Conservation (phyloP, 2,113 vertebrate genomes). For the Hippocampus zosterae region DNA sequence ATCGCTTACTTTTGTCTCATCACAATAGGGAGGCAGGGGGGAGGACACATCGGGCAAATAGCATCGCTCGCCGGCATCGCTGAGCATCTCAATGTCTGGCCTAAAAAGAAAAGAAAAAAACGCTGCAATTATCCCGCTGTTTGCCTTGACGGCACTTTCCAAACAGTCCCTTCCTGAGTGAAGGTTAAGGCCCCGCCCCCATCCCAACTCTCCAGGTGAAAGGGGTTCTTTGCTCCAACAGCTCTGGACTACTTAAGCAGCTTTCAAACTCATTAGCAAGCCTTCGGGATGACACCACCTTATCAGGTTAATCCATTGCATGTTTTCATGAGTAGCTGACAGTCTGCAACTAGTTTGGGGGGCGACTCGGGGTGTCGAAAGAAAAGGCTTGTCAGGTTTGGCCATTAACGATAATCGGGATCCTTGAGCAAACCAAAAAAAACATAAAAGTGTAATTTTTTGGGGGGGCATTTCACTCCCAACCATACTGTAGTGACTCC, state of each 20-base stretch:
- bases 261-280: conserved; percentile 2
- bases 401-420: too few relatives aligned
- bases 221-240: not conserved
- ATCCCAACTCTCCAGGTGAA: conserved; percentile 12
- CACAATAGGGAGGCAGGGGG: conserved; percentile 27
- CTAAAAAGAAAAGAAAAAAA: conserved; percentile 18
- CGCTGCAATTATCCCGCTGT: conserved; percentile 51
- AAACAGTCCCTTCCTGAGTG: conserved; percentile 31
- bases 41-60: conserved; percentile 58
- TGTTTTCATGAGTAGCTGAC: not conserved
- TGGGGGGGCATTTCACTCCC: conserved; percentile 37
- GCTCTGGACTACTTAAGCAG: not conserved
- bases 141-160: conserved; percentile 47
- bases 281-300: not conserved
- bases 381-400: too few relatives aligned
- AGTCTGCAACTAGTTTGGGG: too few relatives aligned
- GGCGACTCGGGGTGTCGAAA: too few relatives aligned
- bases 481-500: conserved; percentile 16
- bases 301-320: conserved; percentile 1
- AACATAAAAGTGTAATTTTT: conserved; percentile 11
- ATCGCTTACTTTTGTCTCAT: conserved; percentile 58
- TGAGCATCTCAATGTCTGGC: conserved; percentile 47
- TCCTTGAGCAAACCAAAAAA: too few relatives aligned
- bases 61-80: conserved; percentile 49
- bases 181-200: conserved; percentile 24